Conservation (phyloP, 2,888 invertebrate genomes). For the Ormyrus thymus region DNA sequence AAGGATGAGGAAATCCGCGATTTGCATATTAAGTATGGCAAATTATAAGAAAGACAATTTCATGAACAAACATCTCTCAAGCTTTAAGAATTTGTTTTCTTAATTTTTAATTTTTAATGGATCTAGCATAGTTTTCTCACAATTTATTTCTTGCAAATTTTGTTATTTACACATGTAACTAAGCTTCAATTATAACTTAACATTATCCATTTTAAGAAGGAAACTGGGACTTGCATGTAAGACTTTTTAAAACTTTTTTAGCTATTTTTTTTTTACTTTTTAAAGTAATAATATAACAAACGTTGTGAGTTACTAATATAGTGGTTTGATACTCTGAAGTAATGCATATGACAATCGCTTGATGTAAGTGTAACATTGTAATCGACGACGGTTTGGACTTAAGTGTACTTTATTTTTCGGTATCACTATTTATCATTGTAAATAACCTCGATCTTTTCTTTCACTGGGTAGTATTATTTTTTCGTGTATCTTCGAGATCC, state of each 20-base stretch:
- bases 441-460: constrained; percentile 51
- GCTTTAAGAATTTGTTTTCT: constrained; percentile 41
- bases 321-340: constrained; percentile 57
- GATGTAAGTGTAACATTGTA: constrained; percentile 65
- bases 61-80: constrained; percentile 50
- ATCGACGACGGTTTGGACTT: constrained; percentile 58
- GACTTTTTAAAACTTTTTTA: constrained; percentile 54
- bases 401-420: constrained; percentile 49
- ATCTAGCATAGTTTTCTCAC: constrained; percentile 63
- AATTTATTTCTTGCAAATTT: constrained; percentile 72
- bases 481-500: constrained; percentile 55
- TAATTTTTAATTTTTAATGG: constrained; percentile 35
- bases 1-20: constrained; percentile 54
- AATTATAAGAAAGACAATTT: constrained; percentile 54
- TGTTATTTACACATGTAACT: constrained; percentile 73
- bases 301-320: constrained; percentile 68
- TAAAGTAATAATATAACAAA: constrained; percentile 68
- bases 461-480: constrained; percentile 53
- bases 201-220: constrained; percentile 63
- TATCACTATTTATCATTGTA: constrained; percentile 48
- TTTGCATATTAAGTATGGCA: constrained; percentile 52
- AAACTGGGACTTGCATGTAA: constrained; percentile 58
- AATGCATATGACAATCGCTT: constrained; percentile 65
- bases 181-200: constrained; percentile 69
- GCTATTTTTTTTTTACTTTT: constrained; percentile 64